Evolutionary conservation across 2,888 invertebrate species (phyloP).

Genomic region (Coenonympha arcania): DNA sequence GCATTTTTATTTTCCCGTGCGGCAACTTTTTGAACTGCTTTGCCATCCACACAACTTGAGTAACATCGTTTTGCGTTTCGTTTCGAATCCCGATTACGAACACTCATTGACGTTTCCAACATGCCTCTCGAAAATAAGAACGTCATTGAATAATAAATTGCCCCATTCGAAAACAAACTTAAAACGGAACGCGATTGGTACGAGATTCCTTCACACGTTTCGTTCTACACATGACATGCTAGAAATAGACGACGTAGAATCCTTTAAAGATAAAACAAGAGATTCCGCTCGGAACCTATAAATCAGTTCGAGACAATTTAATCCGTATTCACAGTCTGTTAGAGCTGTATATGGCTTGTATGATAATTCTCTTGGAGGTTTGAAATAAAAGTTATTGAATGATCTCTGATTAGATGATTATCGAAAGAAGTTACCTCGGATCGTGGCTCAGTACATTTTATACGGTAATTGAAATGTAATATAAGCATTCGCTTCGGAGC

Average conservation of each 20-base stretch:
- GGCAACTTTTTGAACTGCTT: constrained; percentile 48
- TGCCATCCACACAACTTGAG: constrained; percentile 43
- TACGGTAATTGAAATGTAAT: constrained; percentile 73
- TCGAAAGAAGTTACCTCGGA: constrained; percentile 60
- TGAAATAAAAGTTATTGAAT: constrained; percentile 68
- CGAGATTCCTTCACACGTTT: constrained; percentile 37
- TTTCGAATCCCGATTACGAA: constrained; percentile 40
- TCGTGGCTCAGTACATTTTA: constrained; percentile 61
- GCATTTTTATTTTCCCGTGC: constrained; percentile 41
- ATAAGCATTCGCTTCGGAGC: constrained; percentile 57
- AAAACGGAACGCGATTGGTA: constrained; percentile 35
- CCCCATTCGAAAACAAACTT: constrained; percentile 34
- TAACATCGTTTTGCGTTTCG: constrained; percentile 55
- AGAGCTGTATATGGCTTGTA: constrained; percentile 39
- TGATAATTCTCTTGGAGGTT: constrained; percentile 35
- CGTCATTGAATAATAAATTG: constrained; percentile 31
- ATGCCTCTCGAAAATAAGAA: constrained; percentile 38
- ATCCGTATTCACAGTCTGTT: constrained; percentile 39
- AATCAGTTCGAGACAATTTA: constrained; percentile 38
- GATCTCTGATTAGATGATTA: constrained; percentile 73
- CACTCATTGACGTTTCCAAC: constrained; percentile 51
- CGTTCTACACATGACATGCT: constrained; percentile 41
- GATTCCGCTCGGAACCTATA: constrained; percentile 53
- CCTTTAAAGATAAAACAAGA: constrained; percentile 56
- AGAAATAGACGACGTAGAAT: constrained; percentile 43